Percentiles rank a stretch among this genome's conserved stretches.
These are phyloP conservation scores for Mechanitis messenoides DNA, from an alignment of 2,888 invertebrate species.

Conservation along the genomic window DNA sequence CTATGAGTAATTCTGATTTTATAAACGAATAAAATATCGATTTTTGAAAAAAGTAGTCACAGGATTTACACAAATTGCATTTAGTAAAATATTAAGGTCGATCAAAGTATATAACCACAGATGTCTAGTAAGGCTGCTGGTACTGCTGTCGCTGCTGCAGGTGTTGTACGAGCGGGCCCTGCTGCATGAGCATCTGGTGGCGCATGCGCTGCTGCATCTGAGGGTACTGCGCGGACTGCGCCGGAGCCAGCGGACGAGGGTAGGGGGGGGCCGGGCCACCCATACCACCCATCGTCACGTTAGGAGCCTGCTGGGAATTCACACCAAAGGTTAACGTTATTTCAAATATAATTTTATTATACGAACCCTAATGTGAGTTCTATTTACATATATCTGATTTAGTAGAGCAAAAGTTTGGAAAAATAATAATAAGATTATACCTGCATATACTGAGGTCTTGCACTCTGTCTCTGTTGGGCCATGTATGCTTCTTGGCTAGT, in stretches of 20 bases:
- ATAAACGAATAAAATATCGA: too few species aligned
- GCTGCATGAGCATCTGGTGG: conserved; percentile 75
- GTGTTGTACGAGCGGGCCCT: conserved; percentile 75
- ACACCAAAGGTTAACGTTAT: neutral
- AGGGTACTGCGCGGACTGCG: conserved; percentile 39
- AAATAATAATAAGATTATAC: conserved; percentile 38
- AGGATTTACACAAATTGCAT: too few species aligned
- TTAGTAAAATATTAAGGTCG: too few species aligned
- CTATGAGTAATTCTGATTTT: too few species aligned
- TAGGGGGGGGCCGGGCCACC: conserved; percentile 88
- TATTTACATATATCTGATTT: neutral
- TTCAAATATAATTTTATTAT: neutral
- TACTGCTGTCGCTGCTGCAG: conserved; percentile 67
- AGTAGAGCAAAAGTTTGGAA: too few species aligned
- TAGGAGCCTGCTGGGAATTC: conserved; percentile 79
- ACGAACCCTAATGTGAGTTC: neutral
- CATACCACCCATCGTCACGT: conserved; percentile 90
- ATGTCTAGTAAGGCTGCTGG: conserved; percentile 59
- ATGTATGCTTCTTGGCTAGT: conserved; percentile 76
- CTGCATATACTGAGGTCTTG: conserved; percentile 82
- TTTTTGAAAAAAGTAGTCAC: too few species aligned
- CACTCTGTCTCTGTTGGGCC: conserved; percentile 77
- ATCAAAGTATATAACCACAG: neutral
- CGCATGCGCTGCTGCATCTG: conserved; percentile 80
- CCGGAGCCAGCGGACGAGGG: conserved; percentile 78